Evolutionary conservation across 2,797 vertebrate genomes (phyloP).

Genomic region (Phrynocephalus guinanensis): DNA sequence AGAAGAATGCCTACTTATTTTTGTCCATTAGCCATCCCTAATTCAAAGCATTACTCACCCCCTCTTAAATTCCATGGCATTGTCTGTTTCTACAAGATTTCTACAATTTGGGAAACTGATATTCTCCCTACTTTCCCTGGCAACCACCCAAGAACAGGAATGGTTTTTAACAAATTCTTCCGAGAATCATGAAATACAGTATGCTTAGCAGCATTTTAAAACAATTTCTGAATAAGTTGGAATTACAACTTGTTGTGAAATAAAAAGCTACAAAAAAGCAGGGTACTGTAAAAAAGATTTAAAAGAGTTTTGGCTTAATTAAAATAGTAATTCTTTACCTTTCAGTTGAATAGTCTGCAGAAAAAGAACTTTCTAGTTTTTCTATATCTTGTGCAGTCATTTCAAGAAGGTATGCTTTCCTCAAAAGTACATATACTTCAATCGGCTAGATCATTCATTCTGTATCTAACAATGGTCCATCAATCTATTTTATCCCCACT

Average conservation of each 20-base stretch:
- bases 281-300: conserved; percentile 17
- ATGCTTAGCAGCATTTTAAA: background rate
- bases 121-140: background rate
- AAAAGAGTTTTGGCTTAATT: conserved; percentile 16
- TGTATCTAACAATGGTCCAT: background rate
- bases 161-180: background rate
- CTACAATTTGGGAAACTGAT: background rate
- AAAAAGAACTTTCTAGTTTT: background rate
- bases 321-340: conserved; percentile 22
- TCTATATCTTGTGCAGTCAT: background rate
- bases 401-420: background rate
- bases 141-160: background rate
- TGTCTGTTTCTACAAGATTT: background rate
- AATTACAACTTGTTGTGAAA: conserved; percentile 4
- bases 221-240: conserved; percentile 12
- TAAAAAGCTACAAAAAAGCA: conserved; percentile 33
- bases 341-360: background rate
- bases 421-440: background rate
- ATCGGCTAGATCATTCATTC: background rate
- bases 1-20: too few relatives aligned
- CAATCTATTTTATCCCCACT: background rate
- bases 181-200: conserved; percentile 4
- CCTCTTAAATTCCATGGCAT: background rate
- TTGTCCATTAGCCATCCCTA: too few relatives aligned
- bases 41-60: too few relatives aligned